A percentile compares a stretch with the other conserved stretches of the same genome.
phyloP scores from a whole-genome alignment of 2,113 vertebrate species.

The Myrmecobius fasciatus region DNA sequence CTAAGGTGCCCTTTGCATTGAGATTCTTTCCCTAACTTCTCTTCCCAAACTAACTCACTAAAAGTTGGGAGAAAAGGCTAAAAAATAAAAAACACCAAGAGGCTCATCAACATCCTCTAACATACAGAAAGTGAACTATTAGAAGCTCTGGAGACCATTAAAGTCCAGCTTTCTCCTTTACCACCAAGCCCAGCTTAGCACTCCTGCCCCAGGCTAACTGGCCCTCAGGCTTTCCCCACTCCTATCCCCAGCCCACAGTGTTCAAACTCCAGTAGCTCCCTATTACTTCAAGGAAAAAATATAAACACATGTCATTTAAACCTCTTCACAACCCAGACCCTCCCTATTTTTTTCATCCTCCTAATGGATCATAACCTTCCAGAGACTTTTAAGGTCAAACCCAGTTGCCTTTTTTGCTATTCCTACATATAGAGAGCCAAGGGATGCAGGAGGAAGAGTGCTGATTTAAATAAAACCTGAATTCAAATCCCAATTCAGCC shows the following conservation, averaged over 20 bases:
- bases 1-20: neutral
- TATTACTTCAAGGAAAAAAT: neutral
- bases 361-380: neutral
- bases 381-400: neutral
- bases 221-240: neutral
- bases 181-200: neutral
- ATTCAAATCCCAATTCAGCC: neutral
- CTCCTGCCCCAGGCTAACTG: neutral
- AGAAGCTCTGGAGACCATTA: neutral
- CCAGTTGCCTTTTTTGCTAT: neutral
- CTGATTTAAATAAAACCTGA: too few relatives aligned
- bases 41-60: neutral
- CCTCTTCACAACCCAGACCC: neutral
- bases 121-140: neutral
- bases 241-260: neutral
- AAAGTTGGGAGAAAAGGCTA: neutral
- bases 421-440: neutral
- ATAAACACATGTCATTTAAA: neutral
- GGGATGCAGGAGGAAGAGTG: neutral
- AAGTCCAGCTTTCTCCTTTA: neutral
- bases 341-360: neutral
- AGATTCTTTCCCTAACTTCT: neutral
- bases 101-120: neutral
- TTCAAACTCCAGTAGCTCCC: neutral
- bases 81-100: neutral